Conservation (phyloP, 2,113 vertebrate species). For the Callionymus lyra region DNA sequence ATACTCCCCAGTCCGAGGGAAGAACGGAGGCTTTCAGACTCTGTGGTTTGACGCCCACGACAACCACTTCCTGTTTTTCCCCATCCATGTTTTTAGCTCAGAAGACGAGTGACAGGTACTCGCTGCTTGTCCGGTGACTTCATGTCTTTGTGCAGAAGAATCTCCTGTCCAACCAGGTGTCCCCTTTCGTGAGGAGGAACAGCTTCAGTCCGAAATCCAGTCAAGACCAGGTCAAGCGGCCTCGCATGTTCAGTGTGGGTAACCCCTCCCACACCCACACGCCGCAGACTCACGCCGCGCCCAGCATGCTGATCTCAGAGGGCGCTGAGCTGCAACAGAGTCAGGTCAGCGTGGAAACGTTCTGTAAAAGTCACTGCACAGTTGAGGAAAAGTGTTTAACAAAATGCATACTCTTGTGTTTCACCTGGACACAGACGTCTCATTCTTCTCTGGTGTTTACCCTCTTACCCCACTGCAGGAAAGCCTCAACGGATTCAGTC, state of each 20-base stretch:
- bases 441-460: no score
- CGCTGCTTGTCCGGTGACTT: no score
- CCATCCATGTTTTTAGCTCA: no score
- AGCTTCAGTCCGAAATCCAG: slow-evolving; percentile 88
- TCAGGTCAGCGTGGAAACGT: slow-evolving; percentile 58
- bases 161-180: slow-evolving; percentile 51
- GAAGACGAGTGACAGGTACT: no score
- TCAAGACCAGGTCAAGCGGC: slow-evolving; percentile 75
- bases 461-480: slow-evolving; percentile 34
- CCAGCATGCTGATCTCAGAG: slow-evolving; percentile 65
- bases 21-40: no score
- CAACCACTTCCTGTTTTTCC: no score
- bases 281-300: slow-evolving; percentile 46
- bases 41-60: no score
- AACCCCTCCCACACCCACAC: slow-evolving; percentile 59
- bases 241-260: slow-evolving; percentile 80
- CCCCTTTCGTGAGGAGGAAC: slow-evolving; percentile 70
- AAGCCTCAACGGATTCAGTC: slow-evolving; percentile 30
- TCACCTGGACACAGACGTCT: no score
- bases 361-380: not conserved
- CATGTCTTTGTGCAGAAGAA: no score
- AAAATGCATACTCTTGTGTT: no score
- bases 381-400: slow-evolving; percentile 2
- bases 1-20: no score
- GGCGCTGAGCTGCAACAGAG: slow-evolving; percentile 62